Percentiles rank a stretch among this genome's conserved stretches.
Conservation (phyloP, 2,797 vertebrate species). For the Psittacula derbiana region DNA sequence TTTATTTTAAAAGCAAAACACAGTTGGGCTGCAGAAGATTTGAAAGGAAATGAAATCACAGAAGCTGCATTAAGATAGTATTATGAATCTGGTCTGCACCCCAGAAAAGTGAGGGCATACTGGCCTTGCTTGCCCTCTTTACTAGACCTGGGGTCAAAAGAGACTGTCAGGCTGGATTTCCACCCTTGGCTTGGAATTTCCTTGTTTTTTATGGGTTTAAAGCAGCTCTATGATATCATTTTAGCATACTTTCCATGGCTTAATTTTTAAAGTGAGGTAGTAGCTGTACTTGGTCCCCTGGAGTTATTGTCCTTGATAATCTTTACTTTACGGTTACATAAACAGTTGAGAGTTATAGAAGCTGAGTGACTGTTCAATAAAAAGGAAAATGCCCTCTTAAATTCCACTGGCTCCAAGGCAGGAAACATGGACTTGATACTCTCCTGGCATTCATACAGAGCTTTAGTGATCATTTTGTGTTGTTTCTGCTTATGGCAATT, state of each 20-base stretch:
- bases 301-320: slow-evolving; percentile 32
- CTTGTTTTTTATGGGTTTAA: slow-evolving; percentile 29
- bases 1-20: slow-evolving; percentile 24
- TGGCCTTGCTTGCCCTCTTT: not conserved
- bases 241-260: slow-evolving; percentile 36
- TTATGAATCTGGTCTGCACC: slow-evolving; percentile 22
- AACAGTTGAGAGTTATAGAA: slow-evolving; percentile 56
- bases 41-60: slow-evolving; percentile 48
- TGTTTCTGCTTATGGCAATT: not conserved
- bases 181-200: slow-evolving; percentile 24
- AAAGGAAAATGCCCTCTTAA: slow-evolving; percentile 19
- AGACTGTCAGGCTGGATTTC: slow-evolving; percentile 13
- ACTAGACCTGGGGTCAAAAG: not conserved
- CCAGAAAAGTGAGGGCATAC: not conserved
- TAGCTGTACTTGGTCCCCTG: slow-evolving; percentile 19
- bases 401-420: slow-evolving; percentile 27
- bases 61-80: not conserved
- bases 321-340: slow-evolving; percentile 51
- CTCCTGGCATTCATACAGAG: not conserved
- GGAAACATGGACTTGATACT: not conserved
- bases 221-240: slow-evolving; percentile 13
- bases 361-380: slow-evolving; percentile 22
- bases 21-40: not conserved
- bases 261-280: slow-evolving; percentile 46
- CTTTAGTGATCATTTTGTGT: not conserved